These are phyloP conservation scores for Crioceris asparagi DNA, from an alignment of 2,888 invertebrate species.

Conservation along the genomic window DNA sequence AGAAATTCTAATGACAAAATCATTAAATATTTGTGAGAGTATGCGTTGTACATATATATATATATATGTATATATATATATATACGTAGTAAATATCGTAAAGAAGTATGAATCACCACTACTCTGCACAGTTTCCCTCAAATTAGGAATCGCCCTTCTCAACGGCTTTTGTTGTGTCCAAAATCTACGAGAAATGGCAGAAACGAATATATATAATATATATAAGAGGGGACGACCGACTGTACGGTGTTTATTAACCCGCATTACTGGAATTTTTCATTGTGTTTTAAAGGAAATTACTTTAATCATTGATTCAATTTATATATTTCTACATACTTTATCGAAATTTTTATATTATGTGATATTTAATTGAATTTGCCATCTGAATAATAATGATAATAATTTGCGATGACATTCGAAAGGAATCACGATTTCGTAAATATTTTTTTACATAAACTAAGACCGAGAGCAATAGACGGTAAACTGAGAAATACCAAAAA, in stretches of 20 bases:
- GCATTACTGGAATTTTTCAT: constrained; percentile 23
- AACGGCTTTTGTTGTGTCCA: constrained; percentile 31
- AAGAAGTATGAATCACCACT: constrained; percentile 37
- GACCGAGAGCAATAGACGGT: no score
- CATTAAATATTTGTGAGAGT: constrained; percentile 33
- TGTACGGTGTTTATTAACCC: constrained; percentile 19
- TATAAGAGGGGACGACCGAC: constrained; percentile 25
- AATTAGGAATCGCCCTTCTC: constrained; percentile 30
- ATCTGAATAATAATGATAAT: not conserved
- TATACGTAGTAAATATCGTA: constrained; percentile 21
- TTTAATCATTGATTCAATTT: not conserved
- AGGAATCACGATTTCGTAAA: no score
- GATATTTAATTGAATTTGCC: not conserved
- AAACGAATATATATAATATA: constrained; percentile 17
- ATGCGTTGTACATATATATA: no score
- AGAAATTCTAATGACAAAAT: constrained; percentile 12
- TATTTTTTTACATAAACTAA: no score
- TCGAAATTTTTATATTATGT: not conserved
- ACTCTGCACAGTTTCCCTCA: constrained; percentile 35
- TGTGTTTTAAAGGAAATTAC: constrained; percentile 16
- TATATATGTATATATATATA: no score
- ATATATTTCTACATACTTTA: no score
- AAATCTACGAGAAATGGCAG: constrained; percentile 32
- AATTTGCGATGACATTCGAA: no score
- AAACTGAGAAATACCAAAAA: no score